Base-by-base conservation (phyloP, 2,888 invertebrate genomes). In the Octonoba sinensis region DNA sequence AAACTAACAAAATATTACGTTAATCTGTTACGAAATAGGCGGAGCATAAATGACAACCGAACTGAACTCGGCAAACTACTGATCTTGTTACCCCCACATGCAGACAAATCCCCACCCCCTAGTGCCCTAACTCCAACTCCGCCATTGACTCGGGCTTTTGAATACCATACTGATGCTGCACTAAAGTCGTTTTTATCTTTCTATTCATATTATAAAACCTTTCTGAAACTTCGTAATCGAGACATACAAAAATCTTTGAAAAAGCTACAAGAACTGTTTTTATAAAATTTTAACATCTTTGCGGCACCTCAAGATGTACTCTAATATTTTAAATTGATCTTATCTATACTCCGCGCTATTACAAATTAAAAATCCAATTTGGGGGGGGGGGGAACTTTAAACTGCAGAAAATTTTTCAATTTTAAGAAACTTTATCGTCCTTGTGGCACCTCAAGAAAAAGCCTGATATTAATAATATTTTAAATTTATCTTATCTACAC, bases 21-120 rank as follows among this genome's bases (percentile, higher is more conserved):
- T 54, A 54, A 54, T 54, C 6, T 54, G 54, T 15, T 54, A 54
- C 54, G 18, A 16, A 54, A 54, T 54, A 54, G 54, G 18, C 54
- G 16, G 54, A 54, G 11, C 54, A 11, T 16, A 54, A 18, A 54
- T 54, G 54, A 16, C 54, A 54, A 16, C 11, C 18, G 8, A 54
- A 54, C 54, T 54, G 54, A 54, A 54, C 6, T 54, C 54, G 16
- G 54, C 54, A 54, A 54, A 54, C 16, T 16, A 11, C 16, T n/a
- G n/a, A n/a, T n/a, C n/a, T n/a, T n/a, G n/a, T n/a, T n/a, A n/a
- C n/a, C 6, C 18, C n/a, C 54, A n/a, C n/a, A n/a, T n/a, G n/a
- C n/a, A n/a, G n/a, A n/a, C n/a, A n/a, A n/a, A n/a, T n/a, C n/a
- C n/a, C n/a, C n/a, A n/a, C n/a, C n/a, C n/a, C n/a, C n/a, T n/a